Evolutionary conservation across 1,140 invertebrate species (phyloP), one percentile per base, ranked within the genome.

Genomic region (Bombus pyrosoma): DNA sequence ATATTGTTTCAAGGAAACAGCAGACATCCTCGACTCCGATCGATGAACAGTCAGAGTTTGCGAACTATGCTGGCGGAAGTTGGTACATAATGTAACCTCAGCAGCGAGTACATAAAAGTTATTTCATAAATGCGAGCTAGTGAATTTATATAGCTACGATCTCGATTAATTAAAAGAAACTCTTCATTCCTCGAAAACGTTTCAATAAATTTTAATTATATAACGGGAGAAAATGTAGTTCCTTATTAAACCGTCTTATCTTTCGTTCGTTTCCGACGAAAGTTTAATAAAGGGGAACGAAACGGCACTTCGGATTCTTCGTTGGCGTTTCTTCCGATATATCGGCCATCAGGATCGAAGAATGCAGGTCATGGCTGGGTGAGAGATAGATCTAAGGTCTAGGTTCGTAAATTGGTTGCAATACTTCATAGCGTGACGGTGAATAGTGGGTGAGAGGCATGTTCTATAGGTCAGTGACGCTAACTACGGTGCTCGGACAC

Each of bases 401-500:
- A 89, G 79, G 68, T 82, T 89, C 79, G 47, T 83, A 75, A 59
- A 72, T 73, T 62, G 73, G 82, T 59, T 83, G 43, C 81, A 53
- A 43, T 73, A 89, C 66, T 72, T 77, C 18, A 43, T 76, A 83
- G 53, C 81, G 47, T 85, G 85, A 66, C 41, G 72, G 75, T 87
- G 84, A 76, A 72, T 39, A 53, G 64, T 87, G 72, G 59, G 83
- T 76, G 86, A 64, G 32, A 77, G 83, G 77, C 83, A 37, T 73
- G 69, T 41, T 85, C 85, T 90, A 90, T 78, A 73, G 69, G 76
- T 85, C 88, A 32, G 64, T 84, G 82, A 80, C 71, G 72, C 76
- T 77, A 90, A 78, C 89, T 90, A 90, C 88, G 8, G 69, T 85
- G 71, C 22, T 74, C 83, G 88, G 68, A 68, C 69, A 59, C 74